Evolutionary conservation across 2,888 invertebrate species (phyloP), one percentile per base, ranked within the genome.

Genomic region (Ochropleura leucogaster): DNA sequence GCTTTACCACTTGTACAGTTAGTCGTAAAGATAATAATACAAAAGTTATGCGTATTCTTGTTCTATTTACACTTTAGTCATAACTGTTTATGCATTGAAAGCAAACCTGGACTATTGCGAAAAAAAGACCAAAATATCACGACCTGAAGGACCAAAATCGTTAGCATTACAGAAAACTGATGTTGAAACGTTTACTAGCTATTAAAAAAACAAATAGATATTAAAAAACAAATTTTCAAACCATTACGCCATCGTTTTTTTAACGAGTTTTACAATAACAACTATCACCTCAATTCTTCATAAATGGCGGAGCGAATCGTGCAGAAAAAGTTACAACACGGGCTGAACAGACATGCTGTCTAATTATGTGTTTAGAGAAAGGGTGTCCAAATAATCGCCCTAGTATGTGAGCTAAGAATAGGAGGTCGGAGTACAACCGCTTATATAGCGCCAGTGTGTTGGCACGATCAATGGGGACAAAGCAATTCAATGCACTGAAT

Each of bases 321-420:
- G 70, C 69, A 72, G 79, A 78, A 76, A 80, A 81, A 71, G 49
- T 73, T 73, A 64, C 71, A 67, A 53, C 78, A 78, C 67, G 16
- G 49, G 57, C 51, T 16, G 51, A 47, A 47, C 63, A 59, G 63
- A 68, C 70, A 16, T 66, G 60, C 70, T 69, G 70, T 74, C 53
- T 51, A 69, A 65, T 70, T 68, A 68, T 70, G 64, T 73, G 51
- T 62, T 72, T 74, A 66, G 84, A 84, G 84, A 86, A 86, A 84
- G 84, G 84, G 72, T 81, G 59, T 77, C 81, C 63, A 68, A 84
- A 74, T 68, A 72, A 64, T 44, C 71, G 87, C 60, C 85, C 85
- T 72, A 75, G 79, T 77, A 87, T 85, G 76, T 68, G 76, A 55
- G 65, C 82, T 73, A 79, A 85, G 68, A 83, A 83, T 83, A 83